Evolutionary conservation across 2,888 invertebrate genomes (phyloP).

Genomic region (Hecatera dysodea): DNA sequence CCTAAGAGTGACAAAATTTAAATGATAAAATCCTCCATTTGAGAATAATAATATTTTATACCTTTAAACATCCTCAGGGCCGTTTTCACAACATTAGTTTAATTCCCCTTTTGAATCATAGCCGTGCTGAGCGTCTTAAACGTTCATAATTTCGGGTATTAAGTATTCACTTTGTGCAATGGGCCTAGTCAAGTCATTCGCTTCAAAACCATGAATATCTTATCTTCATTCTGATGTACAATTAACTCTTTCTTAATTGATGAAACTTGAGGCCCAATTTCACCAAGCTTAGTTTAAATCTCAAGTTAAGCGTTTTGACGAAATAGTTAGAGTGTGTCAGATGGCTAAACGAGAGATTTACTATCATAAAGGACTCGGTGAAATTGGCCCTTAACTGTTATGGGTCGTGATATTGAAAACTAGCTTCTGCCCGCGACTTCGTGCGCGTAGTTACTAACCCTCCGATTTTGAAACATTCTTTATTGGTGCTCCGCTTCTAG

Average conservation of each 20-base stretch:
- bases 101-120: conserved; percentile 40
- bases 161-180: conserved; percentile 69
- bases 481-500: too few relatives aligned
- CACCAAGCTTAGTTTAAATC: conserved; percentile 25
- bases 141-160: conserved; percentile 61
- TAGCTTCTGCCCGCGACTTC: too few relatives aligned
- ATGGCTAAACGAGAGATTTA: neutral
- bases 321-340: neutral
- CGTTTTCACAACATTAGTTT: conserved; percentile 48
- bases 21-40: conserved; percentile 28
- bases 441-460: too few relatives aligned
- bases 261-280: conserved; percentile 34
- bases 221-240: conserved; percentile 63
- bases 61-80: conserved; percentile 23
- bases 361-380: neutral
- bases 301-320: conserved; percentile 14
- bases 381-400: conserved; percentile 8
- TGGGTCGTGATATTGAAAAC: conserved; percentile 37
- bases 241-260: conserved; percentile 65
- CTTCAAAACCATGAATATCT: conserved; percentile 61
- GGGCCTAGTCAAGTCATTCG: conserved; percentile 50
- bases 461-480: too few relatives aligned
- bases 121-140: conserved; percentile 53
- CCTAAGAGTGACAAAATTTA: conserved; percentile 5
- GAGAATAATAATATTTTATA: conserved; percentile 32